Base-by-base conservation (phyloP, 1,140 invertebrate species). In the Drosophila equinoxialis region DNA sequence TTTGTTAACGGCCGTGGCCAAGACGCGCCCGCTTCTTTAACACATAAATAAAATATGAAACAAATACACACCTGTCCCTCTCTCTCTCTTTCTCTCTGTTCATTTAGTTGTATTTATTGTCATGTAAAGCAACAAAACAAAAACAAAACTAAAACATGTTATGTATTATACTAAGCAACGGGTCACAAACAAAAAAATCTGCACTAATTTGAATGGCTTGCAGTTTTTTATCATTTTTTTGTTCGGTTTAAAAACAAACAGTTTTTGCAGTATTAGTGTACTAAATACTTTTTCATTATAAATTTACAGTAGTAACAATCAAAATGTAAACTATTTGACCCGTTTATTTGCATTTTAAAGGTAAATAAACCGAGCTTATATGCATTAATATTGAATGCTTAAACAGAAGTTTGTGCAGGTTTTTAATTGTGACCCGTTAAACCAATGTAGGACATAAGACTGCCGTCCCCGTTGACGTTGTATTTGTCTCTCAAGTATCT, bases 11-110 rank as follows among this genome's bases (percentile, higher is more conserved):
- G 83, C 83, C 79, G 79, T 68, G 82, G 83, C 84, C 77, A 78
- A 79, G 83, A 87, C 73, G 83, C 79, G 83, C 79, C 80, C 69
- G 83, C 83, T 86, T 86, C 74, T 74, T 89, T 86, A 86, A 86
- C 83, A 71, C 72, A 81, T 63, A 70, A 69, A 62, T n/a, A 64
- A 65, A 68, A 65, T 55, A 51, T 74, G 23, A 64, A 65, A 70
- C 37, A 67, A 55, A 75, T 63, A 81, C 67, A 48, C 42, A 62
- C 45, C 26, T 17, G 57, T 59, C n/a, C n/a, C 33, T 58, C 5
- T 37, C 14, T 48, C 45, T 39, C 11, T 39, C 37, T 55, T 4
- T 26, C 23, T 54, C 14, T 39, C 57, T 26, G 33, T 37, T 59
- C 33, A 39, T 39, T 13, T 35, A 37, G 35, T 59, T 59, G 57